phyloP scores from a whole-genome alignment of 2,113 vertebrate species.

The Dromaius novaehollandiae region DNA sequence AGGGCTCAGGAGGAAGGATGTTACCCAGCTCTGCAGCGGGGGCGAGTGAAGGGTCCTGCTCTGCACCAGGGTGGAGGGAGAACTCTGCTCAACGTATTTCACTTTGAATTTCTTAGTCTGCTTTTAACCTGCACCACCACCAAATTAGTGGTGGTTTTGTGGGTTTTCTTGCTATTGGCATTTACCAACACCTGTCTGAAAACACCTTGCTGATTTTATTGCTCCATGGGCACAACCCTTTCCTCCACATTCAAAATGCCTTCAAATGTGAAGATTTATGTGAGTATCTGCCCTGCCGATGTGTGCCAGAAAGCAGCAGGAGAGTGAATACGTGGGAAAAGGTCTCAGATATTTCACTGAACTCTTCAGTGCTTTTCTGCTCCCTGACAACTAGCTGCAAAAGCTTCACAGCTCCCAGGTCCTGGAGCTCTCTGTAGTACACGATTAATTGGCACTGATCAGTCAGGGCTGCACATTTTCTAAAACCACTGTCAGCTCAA shows the following conservation, averaged over 20 bases:
- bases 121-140: neutral
- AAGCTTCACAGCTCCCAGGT: conserved; percentile 15
- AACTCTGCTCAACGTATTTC: neutral
- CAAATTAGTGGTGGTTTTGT: neutral
- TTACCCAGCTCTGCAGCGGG: neutral
- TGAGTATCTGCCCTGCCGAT: neutral
- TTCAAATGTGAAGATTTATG: neutral
- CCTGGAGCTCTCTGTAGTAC: neutral
- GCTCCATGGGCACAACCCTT: neutral
- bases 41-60: neutral
- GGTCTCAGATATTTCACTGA: neutral
- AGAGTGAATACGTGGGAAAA: neutral
- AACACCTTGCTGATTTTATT: neutral
- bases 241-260: neutral
- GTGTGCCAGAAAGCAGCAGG: neutral
- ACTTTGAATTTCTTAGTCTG: neutral
- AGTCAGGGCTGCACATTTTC: conserved; percentile 2
- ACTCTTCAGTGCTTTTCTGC: neutral
- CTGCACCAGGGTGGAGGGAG: neutral
- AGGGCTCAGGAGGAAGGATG: neutral
- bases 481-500: conserved; percentile 43
- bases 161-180: neutral
- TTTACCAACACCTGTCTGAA: neutral
- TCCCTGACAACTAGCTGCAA: neutral
- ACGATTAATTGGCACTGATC: conserved; percentile 46